Evolutionary conservation across 2,113 vertebrate species (phyloP).

Genomic region (Mesocricetus auratus): DNA sequence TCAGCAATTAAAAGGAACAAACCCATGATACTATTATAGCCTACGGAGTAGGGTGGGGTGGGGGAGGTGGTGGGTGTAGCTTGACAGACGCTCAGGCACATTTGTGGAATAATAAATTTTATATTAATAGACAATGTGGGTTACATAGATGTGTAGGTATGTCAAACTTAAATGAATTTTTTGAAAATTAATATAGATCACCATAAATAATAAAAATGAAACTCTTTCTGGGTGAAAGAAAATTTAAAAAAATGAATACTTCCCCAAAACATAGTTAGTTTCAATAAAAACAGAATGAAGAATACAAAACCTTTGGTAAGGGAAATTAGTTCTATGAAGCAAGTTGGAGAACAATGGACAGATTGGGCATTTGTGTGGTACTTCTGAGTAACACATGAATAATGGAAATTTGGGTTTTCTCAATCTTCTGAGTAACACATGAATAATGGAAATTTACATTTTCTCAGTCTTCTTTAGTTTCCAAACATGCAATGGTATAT

Average conservation of each 20-base stretch:
- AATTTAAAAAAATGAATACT: too few species aligned
- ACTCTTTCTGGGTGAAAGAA: not conserved
- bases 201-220: constrained; percentile 47
- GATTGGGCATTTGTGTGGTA: not conserved
- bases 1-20: constrained; percentile 3
- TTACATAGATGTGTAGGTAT: not conserved
- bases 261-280: too few species aligned
- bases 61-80: not conserved
- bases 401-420: constrained; percentile 39
- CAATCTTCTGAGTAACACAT: not conserved
- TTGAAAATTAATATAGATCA: constrained; percentile 41
- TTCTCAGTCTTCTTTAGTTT: constrained; percentile 34
- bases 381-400: not conserved
- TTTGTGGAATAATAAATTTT: not conserved
- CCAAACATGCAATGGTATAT: not conserved
- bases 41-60: not conserved
- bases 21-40: not conserved
- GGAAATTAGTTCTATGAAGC: constrained; percentile 25
- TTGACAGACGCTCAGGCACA: not conserved
- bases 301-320: constrained; percentile 27
- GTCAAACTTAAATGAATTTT: constrained; percentile 28
- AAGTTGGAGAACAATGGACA: constrained; percentile 4
- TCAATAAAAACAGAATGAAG: constrained; percentile 46
- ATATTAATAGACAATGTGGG: not conserved
- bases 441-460: constrained; percentile 7